phyloP scores from a whole-genome alignment of 2,888 invertebrate species.

The Drosophila nr. fundita region DNA sequence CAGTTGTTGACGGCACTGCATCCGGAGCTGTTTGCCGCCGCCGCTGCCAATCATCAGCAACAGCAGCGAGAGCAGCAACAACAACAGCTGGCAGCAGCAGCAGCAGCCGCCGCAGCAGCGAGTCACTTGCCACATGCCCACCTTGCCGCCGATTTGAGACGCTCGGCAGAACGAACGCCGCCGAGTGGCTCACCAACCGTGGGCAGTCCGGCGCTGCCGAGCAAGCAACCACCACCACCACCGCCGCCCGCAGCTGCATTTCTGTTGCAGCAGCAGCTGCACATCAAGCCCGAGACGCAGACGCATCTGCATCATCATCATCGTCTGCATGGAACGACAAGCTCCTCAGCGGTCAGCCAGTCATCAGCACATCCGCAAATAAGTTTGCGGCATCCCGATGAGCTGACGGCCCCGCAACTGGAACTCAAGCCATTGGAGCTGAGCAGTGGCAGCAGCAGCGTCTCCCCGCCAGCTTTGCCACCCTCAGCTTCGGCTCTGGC shows the following conservation, averaged over 20 bases:
- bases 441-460: conserved; percentile 49
- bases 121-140: conserved; percentile 67
- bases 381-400: conserved; percentile 75
- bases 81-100: conserved; percentile 64
- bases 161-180: conserved; percentile 76
- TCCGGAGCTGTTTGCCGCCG: conserved; percentile 87
- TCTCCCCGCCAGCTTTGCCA: conserved; percentile 58
- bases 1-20: conserved; percentile 91
- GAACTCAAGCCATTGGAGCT: conserved; percentile 75
- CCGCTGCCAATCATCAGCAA: conserved; percentile 85
- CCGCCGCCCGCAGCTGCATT: conserved; percentile 78
- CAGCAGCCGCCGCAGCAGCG: conserved; percentile 48
- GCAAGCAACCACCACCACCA: conserved; percentile 51
- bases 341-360: conserved; percentile 27
- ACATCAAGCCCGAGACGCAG: conserved; percentile 82
- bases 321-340: conserved; percentile 56
- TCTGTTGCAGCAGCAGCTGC: conserved; percentile 82
- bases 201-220: conserved; percentile 67
- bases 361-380: conserved; percentile 66
- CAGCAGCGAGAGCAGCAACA: conserved; percentile 85
- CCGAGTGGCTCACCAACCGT: conserved; percentile 72
- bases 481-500: conserved; percentile 49
- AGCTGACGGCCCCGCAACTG: conserved; percentile 76
- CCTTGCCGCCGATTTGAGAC: conserved; percentile 68
- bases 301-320: conserved; percentile 78